Percentiles rank a stretch among this genome's conserved stretches.
Evolutionary conservation across 2,888 invertebrate species (phyloP).

Genomic region (Cacoxenus indagator): DNA sequence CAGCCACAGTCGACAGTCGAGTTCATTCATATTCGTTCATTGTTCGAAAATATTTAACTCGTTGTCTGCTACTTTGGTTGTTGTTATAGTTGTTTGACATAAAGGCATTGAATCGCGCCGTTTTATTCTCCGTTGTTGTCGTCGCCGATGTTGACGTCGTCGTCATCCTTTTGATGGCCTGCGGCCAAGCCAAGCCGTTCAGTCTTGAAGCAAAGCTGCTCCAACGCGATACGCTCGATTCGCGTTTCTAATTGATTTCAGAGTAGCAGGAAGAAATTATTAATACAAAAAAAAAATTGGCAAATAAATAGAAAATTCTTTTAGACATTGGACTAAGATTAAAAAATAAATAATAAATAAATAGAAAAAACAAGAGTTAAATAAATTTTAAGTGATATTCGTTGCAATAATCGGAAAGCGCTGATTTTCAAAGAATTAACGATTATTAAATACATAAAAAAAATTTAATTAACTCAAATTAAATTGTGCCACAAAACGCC

Average conservation of each 20-base stretch:
- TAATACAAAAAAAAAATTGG: background rate
- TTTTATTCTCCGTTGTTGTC: background rate
- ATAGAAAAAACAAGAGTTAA: background rate
- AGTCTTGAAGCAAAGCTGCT: slow-evolving; percentile 67
- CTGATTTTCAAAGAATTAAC: slow-evolving; percentile 18
- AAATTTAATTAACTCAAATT: background rate
- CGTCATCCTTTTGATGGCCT: slow-evolving; percentile 32
- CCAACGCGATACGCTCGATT: slow-evolving; percentile 55
- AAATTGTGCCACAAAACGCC: background rate
- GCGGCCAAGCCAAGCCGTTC: slow-evolving; percentile 53
- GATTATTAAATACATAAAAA: background rate
- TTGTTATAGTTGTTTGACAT: slow-evolving; percentile 39
- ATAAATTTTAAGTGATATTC: background rate
- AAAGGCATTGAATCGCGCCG: slow-evolving; percentile 28
- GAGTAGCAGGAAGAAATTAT: slow-evolving; percentile 12
- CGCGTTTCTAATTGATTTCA: slow-evolving; percentile 23
- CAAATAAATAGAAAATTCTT: background rate
- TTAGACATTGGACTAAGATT: too few species aligned
- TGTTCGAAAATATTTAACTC: slow-evolving; percentile 61
- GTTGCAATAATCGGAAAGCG: background rate
- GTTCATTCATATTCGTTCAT: slow-evolving; percentile 66
- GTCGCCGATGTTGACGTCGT: background rate
- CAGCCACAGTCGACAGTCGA: background rate
- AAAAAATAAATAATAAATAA: background rate
- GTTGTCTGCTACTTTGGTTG: slow-evolving; percentile 23